A percentile compares a stretch with the other conserved stretches of the same genome.
phyloP scores from a whole-genome alignment of 2,888 invertebrate genomes.

The Carpatolechia fugitivella region DNA sequence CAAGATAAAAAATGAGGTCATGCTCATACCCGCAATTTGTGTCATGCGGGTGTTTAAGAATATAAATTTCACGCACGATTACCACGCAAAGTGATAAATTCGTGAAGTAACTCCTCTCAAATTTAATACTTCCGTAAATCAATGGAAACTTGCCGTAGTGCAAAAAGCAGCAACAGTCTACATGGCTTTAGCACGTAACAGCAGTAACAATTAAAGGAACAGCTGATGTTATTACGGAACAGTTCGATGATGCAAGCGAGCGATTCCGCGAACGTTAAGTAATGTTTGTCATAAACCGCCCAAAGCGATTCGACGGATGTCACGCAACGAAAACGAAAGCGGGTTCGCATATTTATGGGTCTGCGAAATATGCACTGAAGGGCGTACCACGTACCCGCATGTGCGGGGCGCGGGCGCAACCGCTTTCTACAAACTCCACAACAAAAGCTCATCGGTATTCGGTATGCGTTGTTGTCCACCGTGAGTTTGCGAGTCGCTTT shows the following conservation, averaged over 20 bases:
- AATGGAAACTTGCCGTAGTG: background rate
- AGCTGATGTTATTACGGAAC: slow-evolving; percentile 46
- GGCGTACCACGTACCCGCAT: slow-evolving; percentile 77
- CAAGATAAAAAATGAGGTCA: too few species aligned
- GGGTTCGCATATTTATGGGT: slow-evolving; percentile 70
- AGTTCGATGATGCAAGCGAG: slow-evolving; percentile 50
- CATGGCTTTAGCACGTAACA: background rate
- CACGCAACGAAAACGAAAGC: slow-evolving; percentile 74
- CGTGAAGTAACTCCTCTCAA: background rate
- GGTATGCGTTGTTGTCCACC: slow-evolving; percentile 37
- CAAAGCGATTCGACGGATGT: slow-evolving; percentile 44
- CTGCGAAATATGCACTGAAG: slow-evolving; percentile 75
- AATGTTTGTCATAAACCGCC: slow-evolving; percentile 60
- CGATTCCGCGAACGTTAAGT: slow-evolving; percentile 61
- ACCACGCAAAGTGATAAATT: too few species aligned
- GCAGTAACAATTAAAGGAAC: background rate
- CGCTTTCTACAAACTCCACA: slow-evolving; percentile 69
- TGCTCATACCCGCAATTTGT: background rate
- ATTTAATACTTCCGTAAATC: too few species aligned
- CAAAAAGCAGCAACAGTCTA: background rate
- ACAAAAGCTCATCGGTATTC: slow-evolving; percentile 77
- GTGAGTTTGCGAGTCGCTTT: slow-evolving; percentile 57
- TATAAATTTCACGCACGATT: background rate
- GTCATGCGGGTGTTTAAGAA: background rate
- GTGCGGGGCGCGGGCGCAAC: slow-evolving; percentile 35